A percentile compares a stretch with the other conserved stretches of the same genome.
Evolutionary conservation across 2,113 vertebrate species (phyloP).

Genomic region (Microtus montanus): DNA sequence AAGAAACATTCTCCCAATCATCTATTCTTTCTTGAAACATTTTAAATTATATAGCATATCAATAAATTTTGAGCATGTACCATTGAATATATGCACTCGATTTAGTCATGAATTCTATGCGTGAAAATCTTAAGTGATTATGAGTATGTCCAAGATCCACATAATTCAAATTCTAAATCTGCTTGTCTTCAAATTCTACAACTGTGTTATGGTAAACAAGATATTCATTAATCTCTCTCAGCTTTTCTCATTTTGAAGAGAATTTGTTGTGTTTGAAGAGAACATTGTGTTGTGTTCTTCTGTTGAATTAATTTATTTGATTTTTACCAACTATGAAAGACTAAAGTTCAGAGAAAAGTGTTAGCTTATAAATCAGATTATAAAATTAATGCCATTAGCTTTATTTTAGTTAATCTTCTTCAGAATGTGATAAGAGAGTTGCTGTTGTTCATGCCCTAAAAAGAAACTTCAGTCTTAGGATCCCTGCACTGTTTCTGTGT

Average conservation of each 20-base stretch:
- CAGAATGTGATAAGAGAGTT: neutral
- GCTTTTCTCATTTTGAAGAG: too few relatives aligned
- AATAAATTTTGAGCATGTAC: neutral
- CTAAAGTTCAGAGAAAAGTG: neutral
- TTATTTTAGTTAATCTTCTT: neutral
- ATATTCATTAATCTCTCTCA: neutral
- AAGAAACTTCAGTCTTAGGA: neutral
- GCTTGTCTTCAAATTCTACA: neutral
- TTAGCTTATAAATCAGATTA: neutral
- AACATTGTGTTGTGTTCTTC: neutral
- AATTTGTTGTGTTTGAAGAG: too few relatives aligned
- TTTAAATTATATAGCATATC: neutral
- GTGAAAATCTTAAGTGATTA: neutral
- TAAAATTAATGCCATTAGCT: neutral
- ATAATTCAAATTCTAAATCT: neutral
- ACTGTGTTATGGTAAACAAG: neutral
- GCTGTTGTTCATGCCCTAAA: rapidly evolving
- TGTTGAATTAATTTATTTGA: neutral
- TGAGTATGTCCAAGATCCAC: neutral
- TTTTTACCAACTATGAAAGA: neutral
- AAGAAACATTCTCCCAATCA: neutral
- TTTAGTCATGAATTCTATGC: neutral
- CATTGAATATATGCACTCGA: neutral
- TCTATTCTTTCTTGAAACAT: neutral
- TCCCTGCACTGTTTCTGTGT: neutral